Conservation (phyloP, 2,797 vertebrate species). For the Muscicapa comitata region DNA sequence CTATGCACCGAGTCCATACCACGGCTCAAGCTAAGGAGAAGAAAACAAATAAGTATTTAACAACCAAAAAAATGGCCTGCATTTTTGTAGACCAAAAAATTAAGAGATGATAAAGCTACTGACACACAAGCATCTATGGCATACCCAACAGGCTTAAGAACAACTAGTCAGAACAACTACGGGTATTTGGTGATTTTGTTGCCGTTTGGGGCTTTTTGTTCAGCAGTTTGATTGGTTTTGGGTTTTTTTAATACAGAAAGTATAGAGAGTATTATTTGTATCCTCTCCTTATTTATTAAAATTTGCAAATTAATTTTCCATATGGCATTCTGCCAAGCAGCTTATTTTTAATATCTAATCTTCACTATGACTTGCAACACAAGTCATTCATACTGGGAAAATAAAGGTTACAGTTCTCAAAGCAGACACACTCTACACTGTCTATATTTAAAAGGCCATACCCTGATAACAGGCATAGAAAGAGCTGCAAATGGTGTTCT, state of each 20-base stretch:
- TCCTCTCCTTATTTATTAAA: background rate
- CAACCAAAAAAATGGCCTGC: background rate
- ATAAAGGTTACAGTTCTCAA: background rate
- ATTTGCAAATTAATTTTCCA: background rate
- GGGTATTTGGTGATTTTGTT: background rate
- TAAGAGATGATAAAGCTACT: background rate
- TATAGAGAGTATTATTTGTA: background rate
- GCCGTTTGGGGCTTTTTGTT: background rate
- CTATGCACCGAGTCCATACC: background rate
- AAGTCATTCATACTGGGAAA: background rate
- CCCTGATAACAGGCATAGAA: background rate
- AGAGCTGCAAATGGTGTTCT: background rate
- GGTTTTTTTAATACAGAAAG: background rate
- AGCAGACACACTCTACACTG: background rate
- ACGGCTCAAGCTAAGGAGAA: background rate
- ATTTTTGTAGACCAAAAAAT: background rate
- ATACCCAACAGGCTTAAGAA: background rate
- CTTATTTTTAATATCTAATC: background rate
- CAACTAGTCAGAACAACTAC: background rate
- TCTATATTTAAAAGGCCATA: constrained; percentile 1
- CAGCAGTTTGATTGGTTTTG: background rate
- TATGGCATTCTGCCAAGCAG: background rate
- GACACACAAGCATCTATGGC: background rate
- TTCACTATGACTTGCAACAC: background rate
- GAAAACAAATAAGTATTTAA: background rate